A percentile compares a stretch with the other conserved stretches of the same genome.
Evolutionary conservation across 2,888 invertebrate genomes (phyloP).

Genomic region (Eumerus sabulonum): DNA sequence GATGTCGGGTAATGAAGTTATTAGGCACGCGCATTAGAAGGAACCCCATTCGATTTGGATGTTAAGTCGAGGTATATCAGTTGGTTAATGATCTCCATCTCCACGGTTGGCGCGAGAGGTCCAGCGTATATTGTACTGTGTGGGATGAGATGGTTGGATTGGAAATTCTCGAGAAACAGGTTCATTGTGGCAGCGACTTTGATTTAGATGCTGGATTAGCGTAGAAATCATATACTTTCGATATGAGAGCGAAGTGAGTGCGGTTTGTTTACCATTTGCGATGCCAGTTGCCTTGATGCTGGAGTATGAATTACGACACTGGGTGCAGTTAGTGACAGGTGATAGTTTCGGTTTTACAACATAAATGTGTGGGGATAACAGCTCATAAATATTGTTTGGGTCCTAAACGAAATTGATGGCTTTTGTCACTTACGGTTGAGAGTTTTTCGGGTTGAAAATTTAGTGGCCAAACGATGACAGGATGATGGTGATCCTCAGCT

Average conservation of each 20-base stretch:
- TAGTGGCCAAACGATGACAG: no score
- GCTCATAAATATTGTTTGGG: no score
- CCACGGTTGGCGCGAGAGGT: conserved; percentile 7
- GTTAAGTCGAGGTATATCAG: conserved; percentile 13
- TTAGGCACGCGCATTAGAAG: conserved; percentile 45
- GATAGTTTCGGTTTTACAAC: neutral
- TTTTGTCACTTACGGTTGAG: no score
- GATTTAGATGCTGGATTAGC: conserved; percentile 43
- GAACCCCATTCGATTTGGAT: conserved; percentile 46
- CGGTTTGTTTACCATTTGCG: neutral
- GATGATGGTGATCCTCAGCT: no score
- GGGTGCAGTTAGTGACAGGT: conserved; percentile 10
- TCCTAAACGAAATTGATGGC: no score
- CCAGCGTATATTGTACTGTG: conserved; percentile 9
- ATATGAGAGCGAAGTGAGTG: conserved; percentile 10
- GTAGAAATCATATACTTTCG: conserved; percentile 37
- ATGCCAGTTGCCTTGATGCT: neutral
- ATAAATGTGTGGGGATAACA: no score
- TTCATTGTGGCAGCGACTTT: conserved; percentile 48
- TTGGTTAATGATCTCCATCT: conserved; percentile 17
- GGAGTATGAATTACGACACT: conserved; percentile 3
- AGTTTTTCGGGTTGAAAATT: no score
- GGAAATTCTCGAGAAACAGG: conserved; percentile 37
- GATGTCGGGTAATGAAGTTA: conserved; percentile 49
- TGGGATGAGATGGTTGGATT: conserved; percentile 22